Conservation (phyloP, 2,888 invertebrate genomes). For the Kryphioiulus occultus region DNA sequence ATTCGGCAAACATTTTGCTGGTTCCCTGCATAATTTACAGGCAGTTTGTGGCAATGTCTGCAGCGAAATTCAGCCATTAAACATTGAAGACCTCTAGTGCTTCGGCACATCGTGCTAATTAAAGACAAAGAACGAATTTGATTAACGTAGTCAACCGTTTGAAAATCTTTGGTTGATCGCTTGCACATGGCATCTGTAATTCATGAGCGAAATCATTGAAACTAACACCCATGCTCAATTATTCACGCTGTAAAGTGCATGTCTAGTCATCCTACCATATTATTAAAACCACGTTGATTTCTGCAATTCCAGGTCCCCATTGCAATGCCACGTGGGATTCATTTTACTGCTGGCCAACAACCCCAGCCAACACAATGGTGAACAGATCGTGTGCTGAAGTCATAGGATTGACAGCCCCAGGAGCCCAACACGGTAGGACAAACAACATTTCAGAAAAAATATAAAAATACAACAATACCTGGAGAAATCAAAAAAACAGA, state of each 20-base stretch:
- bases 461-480: background rate
- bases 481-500: background rate
- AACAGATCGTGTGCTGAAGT: constrained; percentile 51
- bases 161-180: background rate
- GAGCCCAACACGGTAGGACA: background rate
- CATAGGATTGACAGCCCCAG: background rate
- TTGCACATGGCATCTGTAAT: background rate
- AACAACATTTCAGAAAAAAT: background rate
- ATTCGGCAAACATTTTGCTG: background rate
- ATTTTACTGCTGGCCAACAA: constrained; percentile 56
- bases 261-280: background rate
- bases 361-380: constrained; percentile 54
- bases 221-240: background rate
- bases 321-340: constrained; percentile 56
- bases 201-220: background rate
- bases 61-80: background rate
- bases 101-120: background rate
- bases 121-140: background rate
- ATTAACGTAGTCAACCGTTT: background rate
- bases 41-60: background rate
- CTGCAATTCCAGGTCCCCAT: constrained; percentile 50
- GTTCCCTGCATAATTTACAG: background rate
- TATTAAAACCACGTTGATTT: background rate
- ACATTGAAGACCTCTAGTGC: background rate
- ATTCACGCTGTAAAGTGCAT: background rate